Percentiles rank a stretch among this genome's conserved stretches.
Evolutionary conservation across 2,888 invertebrate genomes (phyloP).

Genomic region (Drosophila atripex): DNA sequence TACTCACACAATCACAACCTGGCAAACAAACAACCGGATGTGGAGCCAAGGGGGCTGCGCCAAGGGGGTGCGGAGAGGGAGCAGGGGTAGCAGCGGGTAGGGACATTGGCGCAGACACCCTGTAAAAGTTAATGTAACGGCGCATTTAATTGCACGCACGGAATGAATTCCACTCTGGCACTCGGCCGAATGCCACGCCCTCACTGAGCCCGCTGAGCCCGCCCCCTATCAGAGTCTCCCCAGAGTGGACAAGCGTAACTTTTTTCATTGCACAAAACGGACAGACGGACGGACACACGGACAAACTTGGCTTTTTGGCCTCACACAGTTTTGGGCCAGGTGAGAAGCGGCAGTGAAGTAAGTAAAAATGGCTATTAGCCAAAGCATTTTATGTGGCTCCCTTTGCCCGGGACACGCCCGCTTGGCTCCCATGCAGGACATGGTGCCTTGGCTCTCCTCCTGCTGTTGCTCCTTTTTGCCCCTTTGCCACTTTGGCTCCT

Average conservation of each 20-base stretch:
- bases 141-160: slow-evolving; percentile 81
- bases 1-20: slow-evolving; percentile 18
- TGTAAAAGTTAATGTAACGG: slow-evolving; percentile 80
- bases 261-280: slow-evolving; percentile 32
- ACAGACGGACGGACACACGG: slow-evolving; percentile 11
- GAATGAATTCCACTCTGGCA: slow-evolving; percentile 53
- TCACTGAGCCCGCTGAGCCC: neutral
- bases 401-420: slow-evolving; percentile 63
- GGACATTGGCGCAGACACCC: slow-evolving; percentile 71
- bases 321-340: slow-evolving; percentile 57
- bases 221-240: neutral
- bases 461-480: neutral
- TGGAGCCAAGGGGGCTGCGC: neutral
- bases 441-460: slow-evolving; percentile 3
- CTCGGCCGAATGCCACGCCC: slow-evolving; percentile 39
- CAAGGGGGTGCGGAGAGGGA: slow-evolving; percentile 3
- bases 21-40: slow-evolving; percentile 26
- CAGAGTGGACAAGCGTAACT: slow-evolving; percentile 64
- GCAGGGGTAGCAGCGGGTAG: neutral
- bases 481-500: neutral
- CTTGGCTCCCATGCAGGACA: slow-evolving; percentile 19
- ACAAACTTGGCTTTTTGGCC: slow-evolving; percentile 78
- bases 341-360: slow-evolving; percentile 67
- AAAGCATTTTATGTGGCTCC: slow-evolving; percentile 77
- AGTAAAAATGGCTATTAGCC: slow-evolving; percentile 78